Evolutionary conservation across 2,888 invertebrate genomes (phyloP).

Genomic region (Congeria kusceri): DNA sequence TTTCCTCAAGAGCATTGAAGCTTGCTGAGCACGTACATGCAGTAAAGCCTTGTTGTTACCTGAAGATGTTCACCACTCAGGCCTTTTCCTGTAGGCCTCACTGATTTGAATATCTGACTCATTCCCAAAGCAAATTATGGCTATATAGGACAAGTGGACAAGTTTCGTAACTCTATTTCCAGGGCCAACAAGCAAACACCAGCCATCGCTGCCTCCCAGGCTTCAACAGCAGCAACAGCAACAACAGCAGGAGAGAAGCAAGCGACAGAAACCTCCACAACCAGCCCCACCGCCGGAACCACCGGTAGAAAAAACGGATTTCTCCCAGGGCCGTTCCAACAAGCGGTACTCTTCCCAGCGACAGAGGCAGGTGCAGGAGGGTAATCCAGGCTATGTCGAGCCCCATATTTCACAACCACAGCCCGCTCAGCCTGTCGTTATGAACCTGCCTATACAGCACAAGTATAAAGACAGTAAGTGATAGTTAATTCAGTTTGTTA

Average conservation of each 20-base stretch:
- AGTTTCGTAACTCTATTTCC: not conserved
- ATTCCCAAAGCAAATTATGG: too few relatives aligned
- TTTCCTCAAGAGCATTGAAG: too few relatives aligned
- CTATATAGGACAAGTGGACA: too few relatives aligned
- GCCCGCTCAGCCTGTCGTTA: slow-evolving; percentile 4
- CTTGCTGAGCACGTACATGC: too few relatives aligned
- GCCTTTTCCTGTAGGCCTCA: too few relatives aligned
- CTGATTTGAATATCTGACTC: too few relatives aligned
- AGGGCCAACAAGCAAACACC: slow-evolving; percentile 43
- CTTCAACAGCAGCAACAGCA: slow-evolving; percentile 62
- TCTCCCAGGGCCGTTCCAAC: slow-evolving; percentile 85
- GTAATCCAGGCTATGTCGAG: slow-evolving; percentile 69
- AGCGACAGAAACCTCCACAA: slow-evolving; percentile 39
- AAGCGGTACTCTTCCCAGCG: slow-evolving; percentile 90
- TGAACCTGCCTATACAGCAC: slow-evolving; percentile 24
- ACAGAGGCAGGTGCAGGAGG: slow-evolving; percentile 86
- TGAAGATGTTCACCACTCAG: too few relatives aligned
- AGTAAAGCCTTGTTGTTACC: too few relatives aligned
- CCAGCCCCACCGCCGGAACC: slow-evolving; percentile 19
- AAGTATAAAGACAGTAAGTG: slow-evolving; percentile 39
- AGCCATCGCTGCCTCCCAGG: slow-evolving; percentile 54
- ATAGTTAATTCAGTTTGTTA: not conserved
- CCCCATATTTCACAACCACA: slow-evolving; percentile 43
- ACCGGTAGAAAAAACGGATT: slow-evolving; percentile 53
- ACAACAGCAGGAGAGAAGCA: slow-evolving; percentile 41